phyloP scores from a whole-genome alignment of 2,797 vertebrate genomes.

The Sebastes taczanowskii region DNA sequence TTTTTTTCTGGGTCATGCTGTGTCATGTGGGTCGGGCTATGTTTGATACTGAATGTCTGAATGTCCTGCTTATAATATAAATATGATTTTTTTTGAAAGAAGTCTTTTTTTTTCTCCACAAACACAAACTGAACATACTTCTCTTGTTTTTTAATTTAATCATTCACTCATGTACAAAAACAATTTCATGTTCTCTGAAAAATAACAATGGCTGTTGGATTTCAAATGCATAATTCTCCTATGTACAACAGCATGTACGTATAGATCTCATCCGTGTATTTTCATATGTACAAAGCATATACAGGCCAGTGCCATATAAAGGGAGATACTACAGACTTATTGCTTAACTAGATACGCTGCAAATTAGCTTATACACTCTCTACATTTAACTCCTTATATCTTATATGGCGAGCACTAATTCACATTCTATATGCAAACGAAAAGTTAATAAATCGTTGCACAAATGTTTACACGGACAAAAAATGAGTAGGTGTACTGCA shows the following conservation, averaged over 20 bases:
- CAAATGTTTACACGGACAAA: constrained; percentile 53
- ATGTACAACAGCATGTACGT: constrained; percentile 75
- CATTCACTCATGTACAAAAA: constrained; percentile 82
- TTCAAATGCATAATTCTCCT: constrained; percentile 80
- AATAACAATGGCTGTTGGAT: constrained; percentile 84
- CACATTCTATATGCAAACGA: constrained; percentile 73
- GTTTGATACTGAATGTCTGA: constrained; percentile 77
- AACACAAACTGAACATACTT: constrained; percentile 1
- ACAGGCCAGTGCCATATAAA: constrained; percentile 82
- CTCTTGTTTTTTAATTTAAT: constrained; percentile 66
- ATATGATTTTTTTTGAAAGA: constrained; percentile 64
- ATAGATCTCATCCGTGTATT: constrained; percentile 68
- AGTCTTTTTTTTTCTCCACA: constrained; percentile 21
- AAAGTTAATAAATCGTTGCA: constrained; percentile 64
- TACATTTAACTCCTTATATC: constrained; percentile 70
- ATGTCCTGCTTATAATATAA: constrained; percentile 65
- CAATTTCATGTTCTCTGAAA: constrained; percentile 83
- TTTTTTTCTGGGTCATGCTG: constrained; percentile 62
- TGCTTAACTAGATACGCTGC: constrained; percentile 86
- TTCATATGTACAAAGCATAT: constrained; percentile 81
- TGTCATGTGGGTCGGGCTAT: constrained; percentile 61
- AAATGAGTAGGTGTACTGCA: constrained; percentile 30
- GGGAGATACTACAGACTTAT: constrained; percentile 85
- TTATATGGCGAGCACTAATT: constrained; percentile 74
- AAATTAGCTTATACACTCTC: constrained; percentile 72